Percentiles rank a stretch among this genome's conserved stretches.
phyloP scores from a whole-genome alignment of 2,113 vertebrate species.

The Sapajus apella region DNA sequence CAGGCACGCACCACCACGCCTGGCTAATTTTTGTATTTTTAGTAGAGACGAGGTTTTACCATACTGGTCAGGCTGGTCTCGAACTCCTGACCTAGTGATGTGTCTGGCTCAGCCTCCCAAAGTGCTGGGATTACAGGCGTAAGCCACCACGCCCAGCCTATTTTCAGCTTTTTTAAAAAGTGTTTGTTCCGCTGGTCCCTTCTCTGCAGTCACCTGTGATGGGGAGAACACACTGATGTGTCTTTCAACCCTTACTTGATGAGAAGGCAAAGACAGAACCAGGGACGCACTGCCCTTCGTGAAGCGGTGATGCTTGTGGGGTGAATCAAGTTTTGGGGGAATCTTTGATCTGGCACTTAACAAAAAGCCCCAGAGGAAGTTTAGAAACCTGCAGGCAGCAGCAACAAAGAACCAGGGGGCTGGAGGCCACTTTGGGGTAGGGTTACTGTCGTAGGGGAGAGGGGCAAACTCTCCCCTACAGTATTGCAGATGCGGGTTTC shows the following conservation, averaged over 20 bases:
- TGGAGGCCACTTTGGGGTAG: not conserved
- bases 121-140: too few species aligned
- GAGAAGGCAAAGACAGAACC: constrained; percentile 70
- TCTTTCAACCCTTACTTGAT: constrained; percentile 67
- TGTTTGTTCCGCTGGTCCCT: constrained; percentile 18
- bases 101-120: too few species aligned
- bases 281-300: constrained; percentile 56
- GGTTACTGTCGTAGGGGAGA: not conserved
- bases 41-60: too few species aligned
- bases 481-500: fast-evolving
- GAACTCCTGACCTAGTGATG: too few species aligned
- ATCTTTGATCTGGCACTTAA: not conserved
- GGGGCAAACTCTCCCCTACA: too few species aligned
- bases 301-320: constrained; percentile 70
- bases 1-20: too few species aligned
- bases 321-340: constrained; percentile 66
- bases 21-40: too few species aligned
- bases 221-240: constrained; percentile 62
- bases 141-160: not conserved
- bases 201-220: not conserved
- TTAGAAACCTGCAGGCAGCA: too few species aligned
- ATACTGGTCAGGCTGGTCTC: too few species aligned
- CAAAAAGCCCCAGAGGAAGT: not conserved
- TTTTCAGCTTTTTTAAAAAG: constrained; percentile 39
- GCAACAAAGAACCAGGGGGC: not conserved